A percentile compares a stretch with the other conserved stretches of the same genome.
Conservation (phyloP, 2,113 vertebrate species). For the Agelaius tricolor region DNA sequence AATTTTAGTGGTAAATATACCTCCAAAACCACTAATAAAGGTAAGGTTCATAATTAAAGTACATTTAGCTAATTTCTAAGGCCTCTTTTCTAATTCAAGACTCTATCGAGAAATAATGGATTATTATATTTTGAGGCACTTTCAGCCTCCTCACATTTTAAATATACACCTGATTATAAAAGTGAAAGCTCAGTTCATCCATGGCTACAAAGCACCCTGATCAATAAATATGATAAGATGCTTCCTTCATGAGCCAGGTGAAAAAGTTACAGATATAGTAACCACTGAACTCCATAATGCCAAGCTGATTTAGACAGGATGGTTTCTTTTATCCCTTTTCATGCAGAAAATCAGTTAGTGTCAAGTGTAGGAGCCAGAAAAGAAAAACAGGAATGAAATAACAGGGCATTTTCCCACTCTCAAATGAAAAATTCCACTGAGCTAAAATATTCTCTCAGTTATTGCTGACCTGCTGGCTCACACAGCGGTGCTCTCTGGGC, state of each 20-base stretch:
- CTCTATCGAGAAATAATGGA: not conserved
- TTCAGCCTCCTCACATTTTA: not conserved
- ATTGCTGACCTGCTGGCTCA: not conserved
- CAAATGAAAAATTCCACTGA: not conserved
- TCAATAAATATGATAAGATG: not conserved
- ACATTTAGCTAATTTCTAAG: not conserved
- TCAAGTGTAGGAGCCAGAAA: not conserved
- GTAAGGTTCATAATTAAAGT: not conserved
- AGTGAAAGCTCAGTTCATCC: not conserved
- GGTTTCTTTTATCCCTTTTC: not conserved
- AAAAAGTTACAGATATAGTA: not conserved
- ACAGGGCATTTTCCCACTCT: not conserved
- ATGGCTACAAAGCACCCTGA: not conserved
- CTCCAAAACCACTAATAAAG: not conserved
- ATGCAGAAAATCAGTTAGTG: constrained; percentile 1
- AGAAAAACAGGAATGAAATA: constrained; percentile 24
- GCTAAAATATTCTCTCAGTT: not conserved
- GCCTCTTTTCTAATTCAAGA: not conserved
- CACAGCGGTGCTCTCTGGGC: not conserved
- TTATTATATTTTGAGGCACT: not conserved
- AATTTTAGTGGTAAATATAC: not conserved
- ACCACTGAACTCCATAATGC: not conserved
- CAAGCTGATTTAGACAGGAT: not conserved
- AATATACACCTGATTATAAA: not conserved
- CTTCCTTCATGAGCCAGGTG: not conserved